Evolutionary conservation across 2,113 vertebrate genomes (phyloP).

Genomic region (Hippocampus mohnikei): DNA sequence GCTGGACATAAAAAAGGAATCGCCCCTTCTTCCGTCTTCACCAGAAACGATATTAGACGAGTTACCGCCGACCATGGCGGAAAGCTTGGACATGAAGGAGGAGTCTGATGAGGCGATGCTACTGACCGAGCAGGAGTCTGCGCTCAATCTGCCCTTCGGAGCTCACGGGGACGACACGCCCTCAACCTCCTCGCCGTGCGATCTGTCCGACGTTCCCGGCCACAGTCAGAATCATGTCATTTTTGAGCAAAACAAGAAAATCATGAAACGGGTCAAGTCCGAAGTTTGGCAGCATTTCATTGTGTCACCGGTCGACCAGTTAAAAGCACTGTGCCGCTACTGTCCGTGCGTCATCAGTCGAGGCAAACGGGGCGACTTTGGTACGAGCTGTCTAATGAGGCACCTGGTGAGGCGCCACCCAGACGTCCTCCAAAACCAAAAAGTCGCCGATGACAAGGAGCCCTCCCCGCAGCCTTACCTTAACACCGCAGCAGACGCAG

Average conservation of each 20-base stretch:
- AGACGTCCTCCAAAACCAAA: slow-evolving; percentile 82
- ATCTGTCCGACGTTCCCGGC: slow-evolving; percentile 66
- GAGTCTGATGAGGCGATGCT: slow-evolving; percentile 72
- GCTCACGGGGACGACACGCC: slow-evolving; percentile 70
- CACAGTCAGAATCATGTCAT: slow-evolving; percentile 71
- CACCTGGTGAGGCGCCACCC: slow-evolving; percentile 89
- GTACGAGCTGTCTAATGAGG: slow-evolving; percentile 92
- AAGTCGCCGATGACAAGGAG: slow-evolving; percentile 71
- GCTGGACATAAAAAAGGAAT: slow-evolving; percentile 73
- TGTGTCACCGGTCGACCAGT: slow-evolving; percentile 83
- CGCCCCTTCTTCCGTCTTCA: slow-evolving; percentile 71
- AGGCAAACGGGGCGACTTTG: slow-evolving; percentile 88
- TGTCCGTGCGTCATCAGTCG: slow-evolving; percentile 90
- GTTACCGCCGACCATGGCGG: slow-evolving; percentile 56
- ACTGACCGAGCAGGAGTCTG: slow-evolving; percentile 69
- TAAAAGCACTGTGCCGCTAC: slow-evolving; percentile 91
- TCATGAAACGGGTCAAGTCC: slow-evolving; percentile 90
- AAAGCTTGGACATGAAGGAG: slow-evolving; percentile 70
- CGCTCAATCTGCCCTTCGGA: slow-evolving; percentile 75
- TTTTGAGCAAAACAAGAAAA: slow-evolving; percentile 92
- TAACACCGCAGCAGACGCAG: slow-evolving; percentile 73
- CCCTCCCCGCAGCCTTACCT: slow-evolving; percentile 71
- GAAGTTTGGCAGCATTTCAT: slow-evolving; percentile 96
- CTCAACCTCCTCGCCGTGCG: slow-evolving; percentile 74
- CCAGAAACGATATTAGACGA: slow-evolving; percentile 79